Base-by-base conservation (phyloP, 1,140 invertebrate genomes). In the Pseudomyrmex dendroicus region DNA sequence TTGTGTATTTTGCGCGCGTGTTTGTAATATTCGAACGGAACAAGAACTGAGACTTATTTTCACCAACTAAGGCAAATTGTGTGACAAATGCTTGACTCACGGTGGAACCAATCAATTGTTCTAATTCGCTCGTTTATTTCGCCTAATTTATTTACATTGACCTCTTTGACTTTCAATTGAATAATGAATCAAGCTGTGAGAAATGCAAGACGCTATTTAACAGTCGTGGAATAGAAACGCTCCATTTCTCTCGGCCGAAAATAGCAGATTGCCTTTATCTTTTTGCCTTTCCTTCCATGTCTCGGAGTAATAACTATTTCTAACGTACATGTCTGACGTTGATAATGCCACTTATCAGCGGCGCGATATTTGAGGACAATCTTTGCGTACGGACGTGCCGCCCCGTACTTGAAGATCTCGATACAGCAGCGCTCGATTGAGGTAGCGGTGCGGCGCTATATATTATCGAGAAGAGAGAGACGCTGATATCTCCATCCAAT, bases 401-500 rank as follows among this genome's bases (percentile, higher is more conserved):
- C 4, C 35, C 25, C 70, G 59, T 35, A 57, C 12, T 17, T 17
- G n/a, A 12, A 12, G 15, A 80, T 50, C 66, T 72, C 25, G 76
- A 70, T 61, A 50, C 13, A 22, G 22, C 13, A 22, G n/a, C 20
- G 46, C 12, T 50, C 44, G 44, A 77, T 35, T 35, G 35, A 77
- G 73, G 62, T 67, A 67, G 64, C 50, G 17, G 46, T 7, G 17
- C 5, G 57, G 63, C 44, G 66, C 66, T 72, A 72, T 72, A 35
- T 35, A 72, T 70, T 78, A 70, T 80, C 44, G 54, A 70, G 35
- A 35, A 35, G 35, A 35, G 35, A 25, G 25, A 35, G 54, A 59
- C 20, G 46, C 76, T 61, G 76, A 80, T 80, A 80, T 80, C 76
- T 80, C 66, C 76, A 48, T 80, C 66, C 76, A 80, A 80, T 80